Base-by-base conservation (phyloP, 2,113 vertebrate species). In the Chamaea fasciata region DNA sequence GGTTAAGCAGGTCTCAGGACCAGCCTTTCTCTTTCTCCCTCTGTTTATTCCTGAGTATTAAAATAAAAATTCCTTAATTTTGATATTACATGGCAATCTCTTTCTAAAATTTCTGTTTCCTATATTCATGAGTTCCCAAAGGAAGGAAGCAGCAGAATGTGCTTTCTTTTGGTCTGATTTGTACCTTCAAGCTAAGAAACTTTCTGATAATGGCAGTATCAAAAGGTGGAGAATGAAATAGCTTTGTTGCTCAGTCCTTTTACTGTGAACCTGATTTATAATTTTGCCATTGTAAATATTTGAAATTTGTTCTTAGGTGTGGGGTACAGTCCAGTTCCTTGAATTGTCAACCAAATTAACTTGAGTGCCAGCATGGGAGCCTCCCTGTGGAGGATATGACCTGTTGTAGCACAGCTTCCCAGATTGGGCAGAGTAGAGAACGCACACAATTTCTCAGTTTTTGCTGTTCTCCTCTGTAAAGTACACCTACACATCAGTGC, bases 361-460 rank as follows among this genome's bases (percentile, higher is more conserved):
- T 62, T 59, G 12, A 65, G 16, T 74, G 37, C 10, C 14, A 41
- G 35, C 42, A 35, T 33, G 27, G 11, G 28, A 44, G 7, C 13
- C 20, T 68, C 42, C 59, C 37, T 62, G 8, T 62, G 59, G 26
- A 19, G 35, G 16, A 4, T 60, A 28, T 60, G 24, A 28, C 4
- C 8, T 82, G 5, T 63, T 71, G 35, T 19, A 67, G 42, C 37
- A 9, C 22, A 49, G 17, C 46, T 80, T 76, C 57, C 53, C 37
- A 46, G 28, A 15, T 9, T n/a, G 46, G 24, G 20, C 50, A 80
- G 53, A 31, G 24, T 28, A 31, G 20, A n/a, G 49, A 67, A 42
- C 0, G 0, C 33, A 24, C 13, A 5, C 0, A 1, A 1, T 70
- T 56, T 9, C 20, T 60, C 9, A 3, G 4, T 44, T 49, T 81